phyloP scores from a whole-genome alignment of 2,888 invertebrate species.

The Drosophila demipolita region DNA sequence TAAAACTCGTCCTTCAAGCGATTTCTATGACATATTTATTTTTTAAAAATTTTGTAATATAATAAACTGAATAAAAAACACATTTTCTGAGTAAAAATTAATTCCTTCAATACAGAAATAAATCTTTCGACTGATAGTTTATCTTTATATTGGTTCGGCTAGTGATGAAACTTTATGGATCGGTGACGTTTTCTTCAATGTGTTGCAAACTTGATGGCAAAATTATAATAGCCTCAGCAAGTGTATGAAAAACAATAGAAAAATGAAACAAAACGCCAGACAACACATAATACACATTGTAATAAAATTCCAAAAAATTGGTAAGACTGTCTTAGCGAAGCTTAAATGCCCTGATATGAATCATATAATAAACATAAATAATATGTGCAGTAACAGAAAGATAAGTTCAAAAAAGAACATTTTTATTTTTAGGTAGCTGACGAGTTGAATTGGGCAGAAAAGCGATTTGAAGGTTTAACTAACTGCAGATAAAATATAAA shows the following conservation, averaged over 20 bases:
- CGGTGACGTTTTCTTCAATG: no score
- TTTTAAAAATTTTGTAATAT: neutral
- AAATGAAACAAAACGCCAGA: conserved; percentile 26
- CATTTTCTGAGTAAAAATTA: neutral
- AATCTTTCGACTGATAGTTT: neutral
- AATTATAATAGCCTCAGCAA: neutral
- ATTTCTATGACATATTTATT: neutral
- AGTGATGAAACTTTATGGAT: neutral
- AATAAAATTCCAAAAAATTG: conserved; percentile 32
- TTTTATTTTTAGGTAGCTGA: neutral
- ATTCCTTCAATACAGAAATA: rapidly evolving
- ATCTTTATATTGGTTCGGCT: no score
- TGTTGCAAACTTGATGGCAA: neutral
- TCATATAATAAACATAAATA: neutral
- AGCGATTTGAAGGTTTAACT: neutral
- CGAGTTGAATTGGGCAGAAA: neutral
- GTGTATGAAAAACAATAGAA: conserved; percentile 29
- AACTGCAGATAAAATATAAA: neutral
- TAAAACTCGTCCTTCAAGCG: neutral
- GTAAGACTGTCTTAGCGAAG: neutral
- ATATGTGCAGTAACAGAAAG: neutral
- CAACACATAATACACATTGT: conserved; percentile 28
- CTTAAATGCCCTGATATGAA: conserved; percentile 16
- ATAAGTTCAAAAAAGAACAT: neutral
- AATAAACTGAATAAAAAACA: neutral